Evolutionary conservation across 2,113 vertebrate genomes (phyloP).

Genomic region (Dolichotis patagonum): DNA sequence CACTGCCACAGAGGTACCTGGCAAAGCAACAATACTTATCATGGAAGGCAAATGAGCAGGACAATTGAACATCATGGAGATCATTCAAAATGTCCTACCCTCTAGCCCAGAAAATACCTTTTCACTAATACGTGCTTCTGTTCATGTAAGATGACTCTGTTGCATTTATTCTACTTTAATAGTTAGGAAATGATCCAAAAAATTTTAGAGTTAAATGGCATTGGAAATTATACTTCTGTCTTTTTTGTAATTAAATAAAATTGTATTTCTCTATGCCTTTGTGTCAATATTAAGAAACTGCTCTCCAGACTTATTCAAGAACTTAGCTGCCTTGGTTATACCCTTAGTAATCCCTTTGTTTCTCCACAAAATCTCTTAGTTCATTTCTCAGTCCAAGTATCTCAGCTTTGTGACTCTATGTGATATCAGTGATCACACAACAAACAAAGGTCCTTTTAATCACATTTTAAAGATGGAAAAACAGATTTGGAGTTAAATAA

Average conservation of each 20-base stretch:
- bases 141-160: background rate
- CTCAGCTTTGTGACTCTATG: background rate
- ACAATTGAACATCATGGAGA: background rate
- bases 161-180: background rate
- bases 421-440: background rate
- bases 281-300: background rate
- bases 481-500: background rate
- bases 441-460: background rate
- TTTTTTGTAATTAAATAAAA: background rate
- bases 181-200: background rate
- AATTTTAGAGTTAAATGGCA: background rate
- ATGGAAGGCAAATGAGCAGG: background rate
- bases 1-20: too few species aligned
- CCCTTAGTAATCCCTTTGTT: accelerated
- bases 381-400: background rate
- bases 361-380: background rate
- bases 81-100: background rate
- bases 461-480: background rate
- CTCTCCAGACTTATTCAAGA: background rate
- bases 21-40: background rate
- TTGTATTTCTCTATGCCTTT: background rate
- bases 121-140: background rate
- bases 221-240: background rate
- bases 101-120: background rate
- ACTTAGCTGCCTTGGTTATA: background rate